phyloP scores from a whole-genome alignment of 2,797 vertebrate species.

The Sebastes minor region DNA sequence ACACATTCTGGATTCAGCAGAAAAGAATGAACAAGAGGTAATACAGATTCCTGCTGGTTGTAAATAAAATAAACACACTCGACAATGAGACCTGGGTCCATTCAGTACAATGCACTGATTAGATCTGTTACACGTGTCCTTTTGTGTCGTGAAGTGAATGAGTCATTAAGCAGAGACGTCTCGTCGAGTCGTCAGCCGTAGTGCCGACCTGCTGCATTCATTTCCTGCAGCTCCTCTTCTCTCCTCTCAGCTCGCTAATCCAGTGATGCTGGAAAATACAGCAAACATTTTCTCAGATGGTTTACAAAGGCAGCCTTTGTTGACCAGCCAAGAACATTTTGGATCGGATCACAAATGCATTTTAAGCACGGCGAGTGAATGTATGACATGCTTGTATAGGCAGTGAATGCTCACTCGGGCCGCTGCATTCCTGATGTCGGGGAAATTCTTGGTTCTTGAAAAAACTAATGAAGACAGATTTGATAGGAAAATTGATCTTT shows the following conservation, averaged over 20 bases:
- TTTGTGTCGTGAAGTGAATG: constrained; percentile 58
- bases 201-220: constrained; percentile 23
- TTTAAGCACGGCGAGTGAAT: constrained; percentile 50
- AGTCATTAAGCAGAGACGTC: constrained; percentile 60
- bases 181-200: constrained; percentile 37
- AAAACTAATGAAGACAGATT: constrained; percentile 47
- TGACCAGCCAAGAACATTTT: constrained; percentile 65
- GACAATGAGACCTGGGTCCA: background rate
- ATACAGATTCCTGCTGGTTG: background rate
- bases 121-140: constrained; percentile 15
- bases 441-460: constrained; percentile 7
- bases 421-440: constrained; percentile 43
- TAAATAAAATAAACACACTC: background rate
- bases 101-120: background rate
- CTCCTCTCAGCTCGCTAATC: constrained; percentile 40
- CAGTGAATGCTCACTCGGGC: constrained; percentile 36
- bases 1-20: background rate
- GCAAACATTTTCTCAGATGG: constrained; percentile 65
- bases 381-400: constrained; percentile 63
- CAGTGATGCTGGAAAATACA: constrained; percentile 62
- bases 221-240: constrained; percentile 40
- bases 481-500: constrained; percentile 55
- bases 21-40: background rate
- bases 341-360: constrained; percentile 57
- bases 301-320: constrained; percentile 70